Percentiles rank a stretch among this genome's conserved stretches.
Evolutionary conservation across 1,140 invertebrate species (phyloP).

Genomic region (Diachasmimorpha longicaudata): DNA sequence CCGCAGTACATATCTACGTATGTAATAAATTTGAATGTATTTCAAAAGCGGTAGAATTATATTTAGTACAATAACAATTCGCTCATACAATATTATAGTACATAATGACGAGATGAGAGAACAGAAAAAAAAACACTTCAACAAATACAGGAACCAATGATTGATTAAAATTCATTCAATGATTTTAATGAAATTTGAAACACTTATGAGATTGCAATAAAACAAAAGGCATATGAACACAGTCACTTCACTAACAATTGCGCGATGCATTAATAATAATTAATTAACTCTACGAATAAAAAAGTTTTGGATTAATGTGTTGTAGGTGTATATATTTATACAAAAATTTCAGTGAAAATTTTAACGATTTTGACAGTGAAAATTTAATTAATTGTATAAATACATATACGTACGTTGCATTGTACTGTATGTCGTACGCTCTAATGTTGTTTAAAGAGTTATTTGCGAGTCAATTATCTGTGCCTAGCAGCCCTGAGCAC

Average conservation of each 20-base stretch:
- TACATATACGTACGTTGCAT: slow-evolving; percentile 23
- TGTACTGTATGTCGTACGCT: slow-evolving; percentile 64
- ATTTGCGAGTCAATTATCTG: slow-evolving; percentile 66
- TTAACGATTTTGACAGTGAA: slow-evolving; percentile 8
- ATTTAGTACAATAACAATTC: slow-evolving; percentile 25
- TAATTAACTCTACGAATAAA: slow-evolving; percentile 10
- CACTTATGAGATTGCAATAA: neutral
- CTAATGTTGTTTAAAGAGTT: slow-evolving; percentile 65
- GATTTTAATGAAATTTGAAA: neutral
- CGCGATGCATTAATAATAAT: slow-evolving; percentile 24
- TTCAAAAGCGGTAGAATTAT: slow-evolving; percentile 24
- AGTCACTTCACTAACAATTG: slow-evolving; percentile 22
- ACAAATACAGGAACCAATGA: neutral
- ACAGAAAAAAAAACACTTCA: neutral
- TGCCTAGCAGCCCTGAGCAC: slow-evolving; percentile 65
- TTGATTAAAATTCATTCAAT: neutral
- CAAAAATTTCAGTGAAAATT: slow-evolving; percentile 11
- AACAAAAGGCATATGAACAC: neutral
- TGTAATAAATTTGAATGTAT: slow-evolving; percentile 30
- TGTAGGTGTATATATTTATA: slow-evolving; percentile 26
- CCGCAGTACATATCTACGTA: slow-evolving; percentile 17
- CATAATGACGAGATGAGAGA: neutral
- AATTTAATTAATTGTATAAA: slow-evolving; percentile 11
- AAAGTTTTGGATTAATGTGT: slow-evolving; percentile 15
- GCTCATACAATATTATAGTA: slow-evolving; percentile 14